These are phyloP conservation scores for Bruchidius siliquastri DNA, from an alignment of 2,888 invertebrate species.

Conservation along the genomic window DNA sequence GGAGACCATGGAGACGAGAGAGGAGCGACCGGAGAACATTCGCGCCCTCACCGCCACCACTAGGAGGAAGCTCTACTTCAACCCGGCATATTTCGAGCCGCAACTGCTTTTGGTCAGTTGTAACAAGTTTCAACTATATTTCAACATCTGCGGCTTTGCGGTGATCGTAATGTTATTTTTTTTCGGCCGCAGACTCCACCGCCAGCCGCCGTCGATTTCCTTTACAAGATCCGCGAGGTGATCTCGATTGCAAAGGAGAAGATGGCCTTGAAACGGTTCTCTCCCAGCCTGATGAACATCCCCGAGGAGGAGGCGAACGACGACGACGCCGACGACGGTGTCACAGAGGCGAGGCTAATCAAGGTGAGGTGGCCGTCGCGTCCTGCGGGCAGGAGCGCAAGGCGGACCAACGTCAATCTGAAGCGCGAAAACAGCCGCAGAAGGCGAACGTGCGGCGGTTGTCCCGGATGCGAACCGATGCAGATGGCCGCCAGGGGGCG, in stretches of 20 bases:
- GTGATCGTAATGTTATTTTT: constrained; percentile 12
- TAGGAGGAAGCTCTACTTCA: constrained; percentile 78
- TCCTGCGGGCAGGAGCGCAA: constrained; percentile 44
- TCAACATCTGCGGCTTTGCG: too few relatives aligned
- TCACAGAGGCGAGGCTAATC: constrained; percentile 44
- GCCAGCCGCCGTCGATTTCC: constrained; percentile 83
- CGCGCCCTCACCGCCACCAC: constrained; percentile 65
- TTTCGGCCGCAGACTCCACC: constrained; percentile 72
- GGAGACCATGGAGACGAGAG: constrained; percentile 66
- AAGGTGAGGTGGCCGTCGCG: not conserved
- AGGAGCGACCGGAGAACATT: constrained; percentile 62
- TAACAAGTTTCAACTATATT: not conserved
- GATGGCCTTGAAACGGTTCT: constrained; percentile 75
- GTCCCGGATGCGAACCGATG: constrained; percentile 60
- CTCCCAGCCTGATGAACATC: constrained; percentile 73
- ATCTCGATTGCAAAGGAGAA: constrained; percentile 86
- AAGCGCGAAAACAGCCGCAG: constrained; percentile 58
- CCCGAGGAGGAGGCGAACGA: constrained; percentile 65
- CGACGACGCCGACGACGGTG: not conserved
- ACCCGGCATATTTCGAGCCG: constrained; percentile 88
- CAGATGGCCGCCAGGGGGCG: not conserved
- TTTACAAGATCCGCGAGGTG: constrained; percentile 84
- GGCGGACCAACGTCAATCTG: constrained; percentile 55
- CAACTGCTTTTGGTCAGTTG: constrained; percentile 70
- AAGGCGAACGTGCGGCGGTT: constrained; percentile 59